Evolutionary conservation across 2,797 vertebrate species (phyloP).

Genomic region (Micropoecilia bifurca): DNA sequence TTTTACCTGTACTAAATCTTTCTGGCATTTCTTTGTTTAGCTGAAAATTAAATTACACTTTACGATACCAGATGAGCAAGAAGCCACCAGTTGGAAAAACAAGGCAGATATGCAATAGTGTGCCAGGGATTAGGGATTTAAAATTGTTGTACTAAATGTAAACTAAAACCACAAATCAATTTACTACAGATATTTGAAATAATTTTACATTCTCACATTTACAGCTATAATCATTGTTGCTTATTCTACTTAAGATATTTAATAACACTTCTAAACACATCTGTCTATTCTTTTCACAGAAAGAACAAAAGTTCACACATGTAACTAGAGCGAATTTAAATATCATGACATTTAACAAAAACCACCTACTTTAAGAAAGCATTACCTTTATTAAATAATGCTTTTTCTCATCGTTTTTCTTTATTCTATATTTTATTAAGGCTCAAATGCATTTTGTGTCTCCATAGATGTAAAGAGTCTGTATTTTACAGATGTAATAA

Average conservation of each 20-base stretch:
- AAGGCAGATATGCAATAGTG: background rate
- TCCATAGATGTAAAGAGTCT: background rate
- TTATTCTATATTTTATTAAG: background rate
- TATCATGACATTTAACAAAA: background rate
- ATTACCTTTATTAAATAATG: background rate
- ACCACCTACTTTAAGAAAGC: background rate
- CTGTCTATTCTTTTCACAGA: background rate
- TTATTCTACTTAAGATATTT: background rate
- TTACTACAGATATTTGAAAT: background rate
- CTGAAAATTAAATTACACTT: background rate
- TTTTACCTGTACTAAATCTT: background rate
- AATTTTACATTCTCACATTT: background rate
- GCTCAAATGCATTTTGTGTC: background rate
- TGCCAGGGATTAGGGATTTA: background rate
- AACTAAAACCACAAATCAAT: background rate
- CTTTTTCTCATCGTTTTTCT: background rate
- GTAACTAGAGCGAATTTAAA: background rate
- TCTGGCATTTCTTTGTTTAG: background rate
- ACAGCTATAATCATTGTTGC: background rate
- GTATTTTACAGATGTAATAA: slow-evolving; percentile 12
- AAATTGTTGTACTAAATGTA: background rate
- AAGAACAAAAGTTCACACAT: background rate
- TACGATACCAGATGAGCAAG: background rate
- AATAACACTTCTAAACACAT: background rate
- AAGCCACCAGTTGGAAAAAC: background rate